phyloP scores from a whole-genome alignment of 2,113 vertebrate genomes.

The Pelusios castaneus region DNA sequence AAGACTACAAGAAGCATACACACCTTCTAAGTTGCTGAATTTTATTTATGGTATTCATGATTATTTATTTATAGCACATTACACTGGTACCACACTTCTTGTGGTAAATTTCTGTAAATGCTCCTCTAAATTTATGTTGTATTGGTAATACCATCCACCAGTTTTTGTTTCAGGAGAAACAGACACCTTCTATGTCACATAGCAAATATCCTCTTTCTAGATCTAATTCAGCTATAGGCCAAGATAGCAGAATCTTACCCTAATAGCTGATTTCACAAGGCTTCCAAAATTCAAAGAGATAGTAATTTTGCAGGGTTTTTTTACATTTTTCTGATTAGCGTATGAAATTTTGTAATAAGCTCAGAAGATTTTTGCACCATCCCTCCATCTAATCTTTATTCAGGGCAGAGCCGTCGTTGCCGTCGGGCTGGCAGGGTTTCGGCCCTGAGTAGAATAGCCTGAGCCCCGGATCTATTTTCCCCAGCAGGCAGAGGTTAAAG shows the following conservation, averaged over 20 bases:
- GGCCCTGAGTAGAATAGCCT: too few species aligned
- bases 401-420: not conserved
- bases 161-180: not conserved
- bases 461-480: too few species aligned
- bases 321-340: not conserved
- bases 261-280: not conserved
- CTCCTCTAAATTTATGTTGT: not conserved
- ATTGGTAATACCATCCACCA: not conserved
- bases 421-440: too few species aligned
- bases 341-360: not conserved
- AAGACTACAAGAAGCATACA: not conserved
- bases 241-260: not conserved
- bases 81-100: not conserved
- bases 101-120: not conserved
- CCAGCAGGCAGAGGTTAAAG: too few species aligned
- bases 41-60: not conserved
- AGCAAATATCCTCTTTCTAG: not conserved
- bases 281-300: not conserved
- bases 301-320: not conserved
- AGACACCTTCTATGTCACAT: not conserved
- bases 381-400: not conserved
- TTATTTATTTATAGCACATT: not conserved
- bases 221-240: not conserved
- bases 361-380: not conserved
- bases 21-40: not conserved